Evolutionary conservation across 2,888 invertebrate species (phyloP).

Genomic region (Agrilus cyanescens): DNA sequence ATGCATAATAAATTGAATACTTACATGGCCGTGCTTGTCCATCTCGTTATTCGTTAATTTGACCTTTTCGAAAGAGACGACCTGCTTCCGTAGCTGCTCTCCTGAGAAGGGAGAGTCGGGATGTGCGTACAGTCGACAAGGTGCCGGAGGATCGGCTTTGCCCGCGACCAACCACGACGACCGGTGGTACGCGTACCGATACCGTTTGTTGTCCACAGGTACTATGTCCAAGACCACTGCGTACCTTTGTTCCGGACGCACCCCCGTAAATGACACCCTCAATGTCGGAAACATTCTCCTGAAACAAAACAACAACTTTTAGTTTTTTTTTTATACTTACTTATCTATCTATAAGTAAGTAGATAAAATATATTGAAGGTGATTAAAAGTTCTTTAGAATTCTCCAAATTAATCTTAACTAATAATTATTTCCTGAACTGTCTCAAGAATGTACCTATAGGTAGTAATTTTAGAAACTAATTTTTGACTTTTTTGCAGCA

Average conservation of each 20-base stretch:
- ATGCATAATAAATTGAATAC: constrained; percentile 17
- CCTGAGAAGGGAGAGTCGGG: constrained; percentile 73
- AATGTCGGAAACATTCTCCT: constrained; percentile 78
- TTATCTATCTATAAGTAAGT: too few species aligned
- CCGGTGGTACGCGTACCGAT: constrained; percentile 72
- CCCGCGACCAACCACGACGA: constrained; percentile 75
- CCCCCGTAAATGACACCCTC: constrained; percentile 59
- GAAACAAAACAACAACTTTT: constrained; percentile 28
- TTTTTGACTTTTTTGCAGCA: too few species aligned
- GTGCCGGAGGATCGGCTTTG: constrained; percentile 67
- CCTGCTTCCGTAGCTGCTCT: constrained; percentile 64
- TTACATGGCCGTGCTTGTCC: constrained; percentile 65
- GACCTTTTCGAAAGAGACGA: constrained; percentile 73
- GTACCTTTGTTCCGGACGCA: constrained; percentile 54
- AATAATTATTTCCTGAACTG: too few species aligned
- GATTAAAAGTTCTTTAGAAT: too few species aligned
- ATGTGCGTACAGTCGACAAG: constrained; percentile 61
- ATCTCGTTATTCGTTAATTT: constrained; percentile 77
- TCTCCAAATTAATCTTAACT: too few species aligned
- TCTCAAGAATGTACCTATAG: too few species aligned
- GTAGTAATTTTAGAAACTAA: too few species aligned
- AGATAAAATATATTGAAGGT: too few species aligned
- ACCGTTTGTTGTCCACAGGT: constrained; percentile 67
- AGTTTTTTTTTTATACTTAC: too few species aligned
- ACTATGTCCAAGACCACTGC: constrained; percentile 69